phyloP scores from a whole-genome alignment of 30 jellyfish, hydroid and myxozoan genomes.

The Cassiopea xamachana region DNA sequence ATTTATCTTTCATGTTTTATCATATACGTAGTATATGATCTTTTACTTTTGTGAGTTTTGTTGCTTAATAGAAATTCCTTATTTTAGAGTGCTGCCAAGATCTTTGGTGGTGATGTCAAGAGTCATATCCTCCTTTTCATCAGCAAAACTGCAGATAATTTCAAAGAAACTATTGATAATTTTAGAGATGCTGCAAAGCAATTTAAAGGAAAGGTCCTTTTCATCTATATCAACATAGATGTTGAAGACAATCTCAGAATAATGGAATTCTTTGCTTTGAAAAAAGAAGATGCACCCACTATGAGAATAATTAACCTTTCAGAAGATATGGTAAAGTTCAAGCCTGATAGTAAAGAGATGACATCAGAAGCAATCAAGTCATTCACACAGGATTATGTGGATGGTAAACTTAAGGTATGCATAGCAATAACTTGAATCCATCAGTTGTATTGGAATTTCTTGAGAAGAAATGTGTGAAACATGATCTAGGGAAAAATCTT shows the following conservation, averaged over 20 bases:
- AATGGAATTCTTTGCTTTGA: slow-evolving; percentile 97
- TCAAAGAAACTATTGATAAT: slow-evolving; percentile 77
- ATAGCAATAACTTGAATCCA: background rate
- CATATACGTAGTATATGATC: too few relatives aligned
- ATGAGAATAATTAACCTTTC: slow-evolving; percentile 85
- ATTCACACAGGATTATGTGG: slow-evolving; percentile 84
- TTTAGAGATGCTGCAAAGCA: slow-evolving; percentile 89
- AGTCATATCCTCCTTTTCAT: slow-evolving; percentile 89
- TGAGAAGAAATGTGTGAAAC: too few relatives aligned
- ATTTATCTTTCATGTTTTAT: too few relatives aligned
- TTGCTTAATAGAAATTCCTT: too few relatives aligned
- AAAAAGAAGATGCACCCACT: slow-evolving; percentile 94
- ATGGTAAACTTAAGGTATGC: slow-evolving; percentile 79
- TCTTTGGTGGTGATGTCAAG: slow-evolving; percentile 98
- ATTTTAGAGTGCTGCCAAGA: slow-evolving; percentile 92
- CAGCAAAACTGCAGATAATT: slow-evolving; percentile 88
- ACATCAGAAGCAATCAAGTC: slow-evolving; percentile 70
- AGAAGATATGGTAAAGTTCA: slow-evolving; percentile 94
- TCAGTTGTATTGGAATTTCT: too few relatives aligned
- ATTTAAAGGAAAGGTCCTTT: slow-evolving; percentile 95
- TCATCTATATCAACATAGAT: slow-evolving; percentile 95
- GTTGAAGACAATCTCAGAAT: slow-evolving; percentile 94
- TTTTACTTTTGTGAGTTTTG: too few relatives aligned
- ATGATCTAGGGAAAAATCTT: too few relatives aligned
- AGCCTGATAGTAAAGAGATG: slow-evolving; percentile 85